A percentile compares a stretch with the other conserved stretches of the same genome.
These are phyloP conservation scores for Phrynosoma platyrhinos DNA, from an alignment of 2,113 vertebrate genomes.

Conservation along the genomic window DNA sequence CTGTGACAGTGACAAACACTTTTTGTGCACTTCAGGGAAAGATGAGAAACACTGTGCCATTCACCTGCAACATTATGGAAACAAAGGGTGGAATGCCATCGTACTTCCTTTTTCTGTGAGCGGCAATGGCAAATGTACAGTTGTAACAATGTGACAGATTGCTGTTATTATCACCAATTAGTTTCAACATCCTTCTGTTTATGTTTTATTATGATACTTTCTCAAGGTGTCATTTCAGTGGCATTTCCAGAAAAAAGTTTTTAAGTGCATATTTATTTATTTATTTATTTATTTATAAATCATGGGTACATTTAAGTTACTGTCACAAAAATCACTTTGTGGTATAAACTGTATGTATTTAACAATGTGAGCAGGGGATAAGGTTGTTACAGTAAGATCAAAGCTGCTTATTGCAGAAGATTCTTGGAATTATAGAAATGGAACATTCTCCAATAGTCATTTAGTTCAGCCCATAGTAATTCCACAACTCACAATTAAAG, in stretches of 20 bases:
- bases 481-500: too few relatives aligned
- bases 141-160: slow-evolving; percentile 47
- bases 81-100: slow-evolving; percentile 37
- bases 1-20: slow-evolving; percentile 30
- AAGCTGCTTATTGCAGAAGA: too few relatives aligned
- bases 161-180: slow-evolving; percentile 64
- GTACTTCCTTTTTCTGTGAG: slow-evolving; percentile 44
- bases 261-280: slow-evolving; percentile 2
- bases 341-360: slow-evolving; percentile 24
- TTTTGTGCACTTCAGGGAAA: slow-evolving; percentile 29
- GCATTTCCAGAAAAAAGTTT: slow-evolving; percentile 49
- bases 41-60: neutral
- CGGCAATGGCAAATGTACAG: slow-evolving; percentile 52
- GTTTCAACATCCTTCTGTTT: slow-evolving; percentile 48
- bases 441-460: too few relatives aligned
- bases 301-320: slow-evolving; percentile 32
- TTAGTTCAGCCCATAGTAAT: too few relatives aligned
- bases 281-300: neutral
- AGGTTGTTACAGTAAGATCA: too few relatives aligned
- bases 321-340: slow-evolving; percentile 31
- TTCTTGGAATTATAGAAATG: too few relatives aligned
- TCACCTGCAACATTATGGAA: slow-evolving; percentile 36
- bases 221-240: slow-evolving; percentile 12
- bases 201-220: neutral
- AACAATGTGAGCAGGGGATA: slow-evolving; percentile 21